A percentile compares a stretch with the other conserved stretches of the same genome.
These are phyloP conservation scores for Gobiocypris rarus DNA, from an alignment of 2,113 vertebrate species.

Conservation along the genomic window DNA sequence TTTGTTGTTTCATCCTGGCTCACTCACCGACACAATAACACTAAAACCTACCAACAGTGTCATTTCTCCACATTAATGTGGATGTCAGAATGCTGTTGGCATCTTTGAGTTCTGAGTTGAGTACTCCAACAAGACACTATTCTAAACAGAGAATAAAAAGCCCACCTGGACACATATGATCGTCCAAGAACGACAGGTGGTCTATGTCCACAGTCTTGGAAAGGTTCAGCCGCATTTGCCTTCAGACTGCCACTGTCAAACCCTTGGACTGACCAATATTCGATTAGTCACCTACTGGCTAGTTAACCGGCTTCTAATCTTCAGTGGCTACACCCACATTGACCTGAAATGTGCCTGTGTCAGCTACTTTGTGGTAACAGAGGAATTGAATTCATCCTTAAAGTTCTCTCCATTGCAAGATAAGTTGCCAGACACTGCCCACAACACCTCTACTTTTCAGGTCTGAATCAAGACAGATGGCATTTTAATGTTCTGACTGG, in stretches of 20 bases:
- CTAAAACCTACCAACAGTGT: not conserved
- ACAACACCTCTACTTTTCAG: not conserved
- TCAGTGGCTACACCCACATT: not conserved
- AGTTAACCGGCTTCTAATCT: not conserved
- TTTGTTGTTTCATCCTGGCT: not conserved
- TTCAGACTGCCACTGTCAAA: conserved; percentile 3
- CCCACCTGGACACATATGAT: not conserved
- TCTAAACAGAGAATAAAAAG: conserved; percentile 12
- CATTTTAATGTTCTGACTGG: not conserved
- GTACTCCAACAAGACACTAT: conserved; percentile 1
- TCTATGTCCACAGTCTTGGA: not conserved
- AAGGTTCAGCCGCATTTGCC: not conserved
- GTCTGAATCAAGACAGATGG: not conserved
- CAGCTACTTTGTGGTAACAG: too few species aligned
- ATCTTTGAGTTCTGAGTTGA: not conserved
- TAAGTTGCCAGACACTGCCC: not conserved
- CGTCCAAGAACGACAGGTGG: not conserved
- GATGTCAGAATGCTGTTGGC: not conserved
- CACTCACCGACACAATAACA: not conserved
- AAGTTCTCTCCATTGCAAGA: not conserved
- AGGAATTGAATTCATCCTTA: not conserved
- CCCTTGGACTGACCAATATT: not conserved
- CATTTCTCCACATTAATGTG: not conserved
- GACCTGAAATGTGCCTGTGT: not conserved
- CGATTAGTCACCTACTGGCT: not conserved